A percentile compares a stretch with the other conserved stretches of the same genome.
Evolutionary conservation across 2,797 vertebrate genomes (phyloP).

Genomic region (Scleropages formosus): DNA sequence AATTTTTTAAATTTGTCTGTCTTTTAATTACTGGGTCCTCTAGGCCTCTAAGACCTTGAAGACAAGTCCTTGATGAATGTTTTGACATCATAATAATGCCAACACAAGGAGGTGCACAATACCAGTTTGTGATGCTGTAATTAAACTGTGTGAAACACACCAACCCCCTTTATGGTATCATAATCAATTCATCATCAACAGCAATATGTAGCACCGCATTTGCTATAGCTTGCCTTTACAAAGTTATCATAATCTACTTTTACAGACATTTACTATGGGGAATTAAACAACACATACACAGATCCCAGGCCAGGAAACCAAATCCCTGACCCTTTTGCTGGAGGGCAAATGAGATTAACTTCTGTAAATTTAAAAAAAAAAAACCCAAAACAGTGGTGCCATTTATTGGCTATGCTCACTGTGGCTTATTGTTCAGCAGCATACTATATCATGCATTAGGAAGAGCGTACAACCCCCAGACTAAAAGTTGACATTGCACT

Average conservation of each 20-base stretch:
- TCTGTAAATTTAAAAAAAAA: background rate
- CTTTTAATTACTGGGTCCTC: too few relatives aligned
- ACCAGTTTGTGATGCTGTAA: background rate
- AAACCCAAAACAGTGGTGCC: background rate
- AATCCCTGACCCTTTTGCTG: background rate
- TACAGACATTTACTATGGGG: too few relatives aligned
- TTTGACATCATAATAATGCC: slow-evolving; percentile 16
- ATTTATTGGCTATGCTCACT: background rate
- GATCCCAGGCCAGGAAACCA: background rate
- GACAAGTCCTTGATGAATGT: background rate
- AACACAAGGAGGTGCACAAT: background rate
- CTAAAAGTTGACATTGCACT: background rate
- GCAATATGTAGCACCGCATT: background rate
- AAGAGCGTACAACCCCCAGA: background rate
- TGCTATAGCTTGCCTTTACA: background rate
- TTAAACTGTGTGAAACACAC: slow-evolving; percentile 16
- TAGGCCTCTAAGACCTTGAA: too few relatives aligned
- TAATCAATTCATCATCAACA: slow-evolving; percentile 23
- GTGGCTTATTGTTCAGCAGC: background rate
- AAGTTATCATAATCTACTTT: background rate
- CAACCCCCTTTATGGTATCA: background rate
- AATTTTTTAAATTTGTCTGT: background rate
- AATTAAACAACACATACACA: too few relatives aligned
- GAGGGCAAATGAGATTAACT: background rate
- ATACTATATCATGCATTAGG: background rate